Evolutionary conservation across 1,140 invertebrate species (phyloP), one percentile per base, ranked within the genome.

Genomic region (Trialeurodes vaporariorum): DNA sequence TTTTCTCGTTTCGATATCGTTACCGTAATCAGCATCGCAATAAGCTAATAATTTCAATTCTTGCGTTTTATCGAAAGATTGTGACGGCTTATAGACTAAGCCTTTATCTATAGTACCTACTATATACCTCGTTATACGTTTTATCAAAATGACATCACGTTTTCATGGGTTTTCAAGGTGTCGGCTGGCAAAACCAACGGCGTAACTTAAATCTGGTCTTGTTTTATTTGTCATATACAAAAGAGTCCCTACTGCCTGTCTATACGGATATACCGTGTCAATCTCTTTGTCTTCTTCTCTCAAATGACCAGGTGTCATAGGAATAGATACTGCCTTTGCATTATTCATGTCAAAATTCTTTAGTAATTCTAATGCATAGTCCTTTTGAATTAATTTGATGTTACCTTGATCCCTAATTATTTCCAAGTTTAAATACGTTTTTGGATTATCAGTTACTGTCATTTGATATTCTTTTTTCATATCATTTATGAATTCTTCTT

Each of bases 131-230:
- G 76, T 69, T 1, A 79, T 69, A 40, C 73, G 67, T 65, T 78
- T 76, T 1, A 69, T 71, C 59, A 70, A 70, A 60, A 27, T 64
- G 71, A 74, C 73, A 69, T 77, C 74, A 2, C 22, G 24, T 68
- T 65, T 27, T 27, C 49, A 62, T 68, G 64, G 71, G 58, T 66
- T 70, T 21, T 70, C 72, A 60, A 71, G 73, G 67, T 71, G 75
- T 68, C 75, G 72, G 59, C 72, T 74, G 13, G 75, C 25, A 60
- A 70, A 68, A 27, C 69, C 71, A 0, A 79, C 75, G 26, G 72
- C 67, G 67, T 72, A 79, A 9, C 74, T 67, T 13, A 77, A 73
- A 71, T 78, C 78, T 24, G 76, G 76, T 40, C 76, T 64, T 1
- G 74, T 77, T 12, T 70, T 67, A 0, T 73, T 64, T 11, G 72